These are phyloP conservation scores for Ceramica pisi DNA, from an alignment of 2,888 invertebrate genomes.

Conservation along the genomic window DNA sequence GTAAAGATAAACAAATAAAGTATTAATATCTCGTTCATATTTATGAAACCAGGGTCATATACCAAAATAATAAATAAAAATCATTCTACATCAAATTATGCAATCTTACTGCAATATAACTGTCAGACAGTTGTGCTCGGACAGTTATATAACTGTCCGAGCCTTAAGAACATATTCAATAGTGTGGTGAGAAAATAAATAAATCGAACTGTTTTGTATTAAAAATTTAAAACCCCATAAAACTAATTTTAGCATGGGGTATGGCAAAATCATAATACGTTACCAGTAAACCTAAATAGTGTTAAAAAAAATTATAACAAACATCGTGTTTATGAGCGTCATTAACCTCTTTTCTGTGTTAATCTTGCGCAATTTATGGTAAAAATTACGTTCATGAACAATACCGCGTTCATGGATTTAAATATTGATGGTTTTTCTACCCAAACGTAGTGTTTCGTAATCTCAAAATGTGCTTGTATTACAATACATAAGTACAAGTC, in stretches of 20 bases:
- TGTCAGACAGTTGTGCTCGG: no score
- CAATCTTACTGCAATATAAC: no score
- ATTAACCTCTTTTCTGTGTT: slow-evolving; percentile 43
- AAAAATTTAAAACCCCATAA: slow-evolving; percentile 31
- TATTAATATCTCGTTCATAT: not conserved
- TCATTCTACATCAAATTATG: no score
- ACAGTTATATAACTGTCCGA: no score
- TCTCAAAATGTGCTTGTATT: no score
- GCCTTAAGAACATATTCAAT: no score
- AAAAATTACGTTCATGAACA: slow-evolving; percentile 9
- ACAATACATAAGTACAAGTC: no score
- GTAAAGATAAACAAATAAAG: no score
- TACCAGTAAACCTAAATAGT: slow-evolving; percentile 27
- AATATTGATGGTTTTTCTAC: not conserved
- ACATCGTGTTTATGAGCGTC: slow-evolving; percentile 36
- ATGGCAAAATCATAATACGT: slow-evolving; percentile 8
- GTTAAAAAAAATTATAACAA: slow-evolving; percentile 41
- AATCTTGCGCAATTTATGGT: slow-evolving; percentile 28
- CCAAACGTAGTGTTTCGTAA: not conserved
- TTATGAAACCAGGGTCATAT: not conserved
- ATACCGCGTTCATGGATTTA: slow-evolving; percentile 2
- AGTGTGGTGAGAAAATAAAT: no score
- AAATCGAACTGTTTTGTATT: no score
- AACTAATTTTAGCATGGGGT: slow-evolving; percentile 13
- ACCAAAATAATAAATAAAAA: no score